These are phyloP conservation scores for Halichoeres trimaculatus DNA, from an alignment of 2,113 vertebrate species.

Conservation along the genomic window DNA sequence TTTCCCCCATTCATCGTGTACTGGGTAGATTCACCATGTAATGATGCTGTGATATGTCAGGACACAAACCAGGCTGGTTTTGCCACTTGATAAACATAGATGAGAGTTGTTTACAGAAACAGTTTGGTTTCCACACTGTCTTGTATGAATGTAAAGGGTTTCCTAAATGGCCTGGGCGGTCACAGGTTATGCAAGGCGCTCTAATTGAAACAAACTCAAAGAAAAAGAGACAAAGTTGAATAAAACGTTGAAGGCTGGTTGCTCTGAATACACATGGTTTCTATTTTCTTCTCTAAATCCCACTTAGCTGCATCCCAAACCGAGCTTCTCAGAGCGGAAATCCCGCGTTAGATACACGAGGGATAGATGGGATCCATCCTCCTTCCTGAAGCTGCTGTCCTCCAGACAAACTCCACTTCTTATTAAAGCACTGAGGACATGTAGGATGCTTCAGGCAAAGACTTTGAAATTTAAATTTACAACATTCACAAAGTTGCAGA, in stretches of 20 bases:
- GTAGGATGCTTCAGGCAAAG: background rate
- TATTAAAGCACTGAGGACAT: slow-evolving; percentile 41
- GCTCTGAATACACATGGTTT: slow-evolving; percentile 35
- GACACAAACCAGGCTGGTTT: too few relatives aligned
- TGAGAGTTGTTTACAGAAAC: too few relatives aligned
- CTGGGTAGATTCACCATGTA: too few relatives aligned
- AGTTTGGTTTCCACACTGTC: too few relatives aligned
- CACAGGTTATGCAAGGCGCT: background rate
- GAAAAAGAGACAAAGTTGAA: background rate
- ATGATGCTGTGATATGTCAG: too few relatives aligned
- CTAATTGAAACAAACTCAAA: background rate
- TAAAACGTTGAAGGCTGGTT: background rate
- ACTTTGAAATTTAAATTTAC: slow-evolving; percentile 22
- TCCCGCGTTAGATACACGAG: slow-evolving; percentile 45
- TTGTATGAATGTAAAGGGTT: background rate
- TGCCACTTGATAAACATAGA: too few relatives aligned
- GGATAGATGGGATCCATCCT: slow-evolving; percentile 20
- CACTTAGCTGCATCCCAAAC: slow-evolving; percentile 39
- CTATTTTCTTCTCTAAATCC: slow-evolving; percentile 35
- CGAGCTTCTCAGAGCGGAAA: slow-evolving; percentile 34
- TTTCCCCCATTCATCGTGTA: too few relatives aligned
- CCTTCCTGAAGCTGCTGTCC: slow-evolving; percentile 27
- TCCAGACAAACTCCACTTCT: slow-evolving; percentile 30
- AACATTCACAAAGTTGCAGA: background rate
- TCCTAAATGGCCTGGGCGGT: background rate